Evolutionary conservation across 2,888 invertebrate species (phyloP), one percentile per base, ranked within the genome.

Genomic region (Amaurobius ferox): DNA sequence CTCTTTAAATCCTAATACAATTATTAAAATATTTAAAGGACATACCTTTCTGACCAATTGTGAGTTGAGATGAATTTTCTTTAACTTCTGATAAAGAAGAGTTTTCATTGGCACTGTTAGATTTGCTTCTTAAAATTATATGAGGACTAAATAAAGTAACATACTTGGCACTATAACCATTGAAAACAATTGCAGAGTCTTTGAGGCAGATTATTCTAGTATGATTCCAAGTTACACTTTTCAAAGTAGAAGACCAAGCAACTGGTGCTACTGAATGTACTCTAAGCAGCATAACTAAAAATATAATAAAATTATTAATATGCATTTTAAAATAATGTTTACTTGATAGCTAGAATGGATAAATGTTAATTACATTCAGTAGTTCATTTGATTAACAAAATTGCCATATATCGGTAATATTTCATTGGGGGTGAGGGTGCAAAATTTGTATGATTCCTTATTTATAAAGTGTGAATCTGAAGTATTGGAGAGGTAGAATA

Each of bases 21-120:
- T n/a, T n/a, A n/a, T n/a, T n/a, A n/a, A n/a, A n/a, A 35, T 7
- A 35, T 35, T n/a, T 9, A 35, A 35, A 7, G 29, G 26, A 44
- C 19, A n/a, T 72, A 86, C 86, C 86, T 74, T 79, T 86, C 70
- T 74, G 70, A 29, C 70, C 86, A 28, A 86, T n/a, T 13, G 79
- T 86, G n/a, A 79, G 44, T 55, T 86, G 70, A 19, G 68, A n/a
- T 76, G 74, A 74, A 66, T 29, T 79, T 70, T 76, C 79, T 64
- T 79, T 86, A 3, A 44, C 13, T 48, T 74, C 79, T 29, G 79
- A n/a, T 16, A 86, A 16, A 30, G 74, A 39, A 26, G 74, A 74
- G 19, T 76, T 48, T 44, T 79, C 66, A 30, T 35, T 66, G 19
- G 32, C 23, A 55, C 11, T 55, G 11, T 11, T 55, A 23, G 55